Percentiles rank a stretch among this genome's conserved stretches.
Conservation (phyloP, 2,113 vertebrate species). For the Cyanistes caeruleus region DNA sequence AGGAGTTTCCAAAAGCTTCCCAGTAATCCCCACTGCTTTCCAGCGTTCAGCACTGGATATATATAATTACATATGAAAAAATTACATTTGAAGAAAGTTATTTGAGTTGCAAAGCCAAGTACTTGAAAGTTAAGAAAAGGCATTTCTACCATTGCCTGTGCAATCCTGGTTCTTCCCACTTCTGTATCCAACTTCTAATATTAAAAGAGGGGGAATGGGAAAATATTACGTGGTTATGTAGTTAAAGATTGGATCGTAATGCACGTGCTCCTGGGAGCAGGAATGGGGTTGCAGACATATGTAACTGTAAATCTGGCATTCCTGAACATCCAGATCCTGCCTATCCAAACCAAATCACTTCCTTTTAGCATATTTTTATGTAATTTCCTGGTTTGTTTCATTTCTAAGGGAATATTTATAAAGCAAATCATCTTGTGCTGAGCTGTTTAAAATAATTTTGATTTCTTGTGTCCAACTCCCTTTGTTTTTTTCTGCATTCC, state of each 20-base stretch:
- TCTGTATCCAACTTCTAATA: neutral
- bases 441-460: neutral
- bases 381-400: conserved; percentile 43
- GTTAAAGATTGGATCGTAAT: conserved; percentile 21
- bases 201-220: conserved; percentile 40
- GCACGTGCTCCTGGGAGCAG: conserved; percentile 30
- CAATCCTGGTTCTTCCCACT: conserved; percentile 26
- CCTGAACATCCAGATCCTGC: conserved; percentile 6
- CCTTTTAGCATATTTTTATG: conserved; percentile 24
- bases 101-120: conserved; percentile 51
- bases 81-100: conserved; percentile 44
- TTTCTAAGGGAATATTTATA: conserved; percentile 35
- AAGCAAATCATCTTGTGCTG: neutral
- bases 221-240: conserved; percentile 28
- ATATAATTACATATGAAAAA: conserved; percentile 41
- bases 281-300: neutral
- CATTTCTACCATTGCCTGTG: conserved; percentile 11
- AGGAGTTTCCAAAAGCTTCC: conserved; percentile 44
- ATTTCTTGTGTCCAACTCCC: neutral
- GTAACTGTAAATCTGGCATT: conserved; percentile 43
- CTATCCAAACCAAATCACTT: conserved; percentile 32
- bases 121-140: conserved; percentile 21
- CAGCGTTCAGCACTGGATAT: conserved; percentile 16
- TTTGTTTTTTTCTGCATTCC: neutral
- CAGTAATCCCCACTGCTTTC: conserved; percentile 51